Base-by-base conservation (phyloP, 2,888 invertebrate genomes). In the Crepidodera aurea region DNA sequence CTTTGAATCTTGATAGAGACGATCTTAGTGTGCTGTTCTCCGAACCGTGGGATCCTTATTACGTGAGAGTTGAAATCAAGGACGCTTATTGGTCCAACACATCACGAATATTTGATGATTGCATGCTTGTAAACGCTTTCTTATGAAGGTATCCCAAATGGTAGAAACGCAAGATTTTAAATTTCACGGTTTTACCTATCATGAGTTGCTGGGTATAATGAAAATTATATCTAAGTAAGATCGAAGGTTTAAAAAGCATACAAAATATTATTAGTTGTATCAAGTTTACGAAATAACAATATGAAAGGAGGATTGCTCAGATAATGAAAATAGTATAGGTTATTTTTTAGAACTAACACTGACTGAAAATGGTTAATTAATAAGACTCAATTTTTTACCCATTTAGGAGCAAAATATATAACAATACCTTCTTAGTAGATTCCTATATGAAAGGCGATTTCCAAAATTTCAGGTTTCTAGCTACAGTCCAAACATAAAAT, bases 1-100 rank as follows among this genome's bases (percentile, higher is more conserved):
- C n/a, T 56, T 46, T 56, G 46, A 37, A 56, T 56, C 56, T 10
- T 37, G 56, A 56, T 56, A 46, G 22, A 55, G 44, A 6, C 32
- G 16, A 46, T 56, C 46, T 56, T 44, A 22, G 44, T 44, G 32
- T 13, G 55, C 29, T 25, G 25, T 34, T 1, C 25, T 25, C 2
- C 25, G 22, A 34, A 46, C 55, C 55, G 55, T 55, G 55, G 55
- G 55, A 55, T 44, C 19, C 34, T 13, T 13, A 16, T 56, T 56
- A 56, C 56, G 56, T 56, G 56, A 56, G 46, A 27, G 25, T 34
- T 25, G 10, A 13, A 37, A 56, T 56, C 46, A 48, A 34, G 48
- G 40, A 10, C 40, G 40, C 7, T 46, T 25, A 46, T 48, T 48
- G 46, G 56, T 46, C 56, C 56, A 56, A 16, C 46, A 48, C 22